Evolutionary conservation across 2,113 vertebrate species (phyloP), one percentile per base, ranked within the genome.

Genomic region (Nestor notabilis): DNA sequence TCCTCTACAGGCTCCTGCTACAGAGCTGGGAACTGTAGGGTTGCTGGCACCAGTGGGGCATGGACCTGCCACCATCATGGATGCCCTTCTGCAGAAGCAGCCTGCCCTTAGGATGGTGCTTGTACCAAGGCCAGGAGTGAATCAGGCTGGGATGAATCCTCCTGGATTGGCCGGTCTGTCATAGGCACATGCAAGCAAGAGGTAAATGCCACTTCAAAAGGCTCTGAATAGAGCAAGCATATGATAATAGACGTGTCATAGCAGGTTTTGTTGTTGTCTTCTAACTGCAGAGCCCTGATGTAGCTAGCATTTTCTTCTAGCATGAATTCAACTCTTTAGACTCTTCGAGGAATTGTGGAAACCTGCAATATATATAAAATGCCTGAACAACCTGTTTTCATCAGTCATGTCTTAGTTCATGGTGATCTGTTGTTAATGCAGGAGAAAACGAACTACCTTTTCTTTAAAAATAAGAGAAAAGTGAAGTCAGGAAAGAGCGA

Each of bases 21-120:
- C 7, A 20, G 13, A 65, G 6, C 0, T 0, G 1, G 53, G 25
- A 70, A 5, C 41, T 46, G 25, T 31, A 35, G 29, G 9, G 7
- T 5, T 83, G 24, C 31, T 64, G 68, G 33, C 44, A 69, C 49
- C 20, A 83, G n/a, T 18, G 44, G 74, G 35, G 5, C 52, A 70
- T 70, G n/a, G 43, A 43, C 15, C 17, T 46, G 12, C 39, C 44
- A 21, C 43, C 7, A 6, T 25, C 2, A 1, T 0, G 2, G 43
- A 29, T 7, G 4, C 18, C 43, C 25, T 50, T 89, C 50, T 89
- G n/a, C 33, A 80, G 41, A 44, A 41, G 8, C 37, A 83, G 58
- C 11, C 37, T 1, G 2, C 24, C 46, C 17, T 53, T 41, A 55
- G 70, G 35, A 15, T 37, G 25, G 33, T 64, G 13, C 19, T 64